These are phyloP conservation scores for Drosophila subobscura DNA, from an alignment of 1,140 invertebrate genomes.

Conservation along the genomic window DNA sequence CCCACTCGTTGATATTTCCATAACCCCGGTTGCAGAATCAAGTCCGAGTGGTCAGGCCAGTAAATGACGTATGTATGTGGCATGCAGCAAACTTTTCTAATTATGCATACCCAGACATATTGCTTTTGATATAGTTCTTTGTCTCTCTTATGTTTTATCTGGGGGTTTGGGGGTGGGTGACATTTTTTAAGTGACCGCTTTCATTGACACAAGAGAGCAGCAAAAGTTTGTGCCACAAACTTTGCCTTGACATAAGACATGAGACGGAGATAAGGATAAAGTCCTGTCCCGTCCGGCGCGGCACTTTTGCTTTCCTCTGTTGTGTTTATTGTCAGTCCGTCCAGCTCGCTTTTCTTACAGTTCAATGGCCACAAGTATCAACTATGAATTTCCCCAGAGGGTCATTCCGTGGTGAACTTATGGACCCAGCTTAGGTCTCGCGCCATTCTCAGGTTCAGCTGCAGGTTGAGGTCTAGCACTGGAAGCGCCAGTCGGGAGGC, in stretches of 20 bases:
- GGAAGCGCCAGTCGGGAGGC: constrained; percentile 41
- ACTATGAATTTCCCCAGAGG: constrained; percentile 62
- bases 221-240: constrained; percentile 58
- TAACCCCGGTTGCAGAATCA: constrained; percentile 49
- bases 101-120: constrained; percentile 48
- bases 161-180: constrained; percentile 20
- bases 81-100: constrained; percentile 46
- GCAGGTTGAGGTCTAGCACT: too few relatives aligned
- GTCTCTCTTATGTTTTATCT: constrained; percentile 23
- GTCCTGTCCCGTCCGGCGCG: constrained; percentile 26
- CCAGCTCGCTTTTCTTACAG: constrained; percentile 35
- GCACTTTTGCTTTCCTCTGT: constrained; percentile 41
- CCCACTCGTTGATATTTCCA: constrained; percentile 36
- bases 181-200: constrained; percentile 75
- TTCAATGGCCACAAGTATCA: constrained; percentile 70
- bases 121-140: constrained; percentile 41
- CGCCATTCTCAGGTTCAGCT: too few relatives aligned
- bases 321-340: constrained; percentile 59
- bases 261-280: constrained; percentile 57
- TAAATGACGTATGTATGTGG: constrained; percentile 73
- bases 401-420: constrained; percentile 59
- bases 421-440: constrained; percentile 37
- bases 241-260: constrained; percentile 51
- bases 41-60: constrained; percentile 49
- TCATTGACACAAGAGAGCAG: constrained; percentile 47